A percentile compares a stretch with the other conserved stretches of the same genome.
These are phyloP conservation scores for Drosophila simulans DNA, from an alignment of 1,140 invertebrate species.

Conservation along the genomic window DNA sequence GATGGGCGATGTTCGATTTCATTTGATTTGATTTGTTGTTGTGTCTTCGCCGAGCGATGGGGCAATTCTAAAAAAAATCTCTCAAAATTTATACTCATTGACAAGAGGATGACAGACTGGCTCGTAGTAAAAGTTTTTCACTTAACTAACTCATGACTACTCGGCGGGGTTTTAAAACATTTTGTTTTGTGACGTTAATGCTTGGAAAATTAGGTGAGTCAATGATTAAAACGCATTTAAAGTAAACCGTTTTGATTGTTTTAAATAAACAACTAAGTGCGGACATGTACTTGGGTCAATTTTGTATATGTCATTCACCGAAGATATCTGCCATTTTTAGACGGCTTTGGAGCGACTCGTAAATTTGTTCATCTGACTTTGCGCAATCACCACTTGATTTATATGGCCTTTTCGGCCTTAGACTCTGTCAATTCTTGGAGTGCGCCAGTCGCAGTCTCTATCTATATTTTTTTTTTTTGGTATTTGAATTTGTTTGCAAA, in stretches of 20 bases:
- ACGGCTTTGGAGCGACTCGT: slow-evolving; percentile 37
- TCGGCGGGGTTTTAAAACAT: background rate
- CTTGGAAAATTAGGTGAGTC: background rate
- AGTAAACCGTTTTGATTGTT: background rate
- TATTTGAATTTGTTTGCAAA: slow-evolving; percentile 49
- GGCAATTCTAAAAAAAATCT: slow-evolving; percentile 57
- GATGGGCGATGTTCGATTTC: slow-evolving; percentile 8
- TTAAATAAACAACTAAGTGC: background rate
- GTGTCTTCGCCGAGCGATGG: slow-evolving; percentile 33
- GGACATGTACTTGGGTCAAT: slow-evolving; percentile 12
- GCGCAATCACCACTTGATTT: slow-evolving; percentile 67
- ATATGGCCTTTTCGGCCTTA: slow-evolving; percentile 36
- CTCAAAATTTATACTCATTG: slow-evolving; percentile 58
- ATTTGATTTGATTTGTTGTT: slow-evolving; percentile 36
- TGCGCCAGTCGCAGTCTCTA: slow-evolving; percentile 19
- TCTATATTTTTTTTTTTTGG: slow-evolving; percentile 22
- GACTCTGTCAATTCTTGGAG: slow-evolving; percentile 31
- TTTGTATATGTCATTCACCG: slow-evolving; percentile 1
- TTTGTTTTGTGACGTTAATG: background rate
- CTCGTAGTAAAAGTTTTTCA: slow-evolving; percentile 16
- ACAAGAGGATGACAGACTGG: slow-evolving; percentile 24
- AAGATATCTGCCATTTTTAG: slow-evolving; percentile 21
- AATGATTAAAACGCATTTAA: background rate
- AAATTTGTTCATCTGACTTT: slow-evolving; percentile 56
- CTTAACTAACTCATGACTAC: background rate